These are phyloP conservation scores for Danio albolineatus DNA, from an alignment of 2,797 vertebrate genomes.

Conservation along the genomic window DNA sequence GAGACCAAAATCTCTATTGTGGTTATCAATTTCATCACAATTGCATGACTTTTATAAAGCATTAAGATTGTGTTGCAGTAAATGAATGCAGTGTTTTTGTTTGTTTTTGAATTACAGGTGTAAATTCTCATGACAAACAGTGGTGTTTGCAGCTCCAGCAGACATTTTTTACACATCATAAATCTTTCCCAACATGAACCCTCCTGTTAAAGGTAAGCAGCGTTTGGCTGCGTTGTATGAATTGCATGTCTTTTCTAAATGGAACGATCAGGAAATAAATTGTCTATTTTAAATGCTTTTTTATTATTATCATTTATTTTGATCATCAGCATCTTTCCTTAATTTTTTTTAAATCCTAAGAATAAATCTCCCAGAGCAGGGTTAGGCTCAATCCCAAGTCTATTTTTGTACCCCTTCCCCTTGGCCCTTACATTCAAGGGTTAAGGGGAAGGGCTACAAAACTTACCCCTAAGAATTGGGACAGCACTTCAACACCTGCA, in stretches of 20 bases:
- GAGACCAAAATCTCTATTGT: not conserved
- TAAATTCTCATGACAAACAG: not conserved
- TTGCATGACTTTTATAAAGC: not conserved
- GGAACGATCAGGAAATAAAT: not conserved
- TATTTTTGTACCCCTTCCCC: too few relatives aligned
- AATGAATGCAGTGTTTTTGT: not conserved
- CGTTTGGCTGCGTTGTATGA: not conserved
- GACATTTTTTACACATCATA: too few relatives aligned
- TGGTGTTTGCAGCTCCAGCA: not conserved
- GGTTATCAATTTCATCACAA: not conserved
- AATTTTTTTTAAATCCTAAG: too few relatives aligned
- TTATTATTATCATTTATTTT: too few relatives aligned
- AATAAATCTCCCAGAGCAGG: too few relatives aligned
- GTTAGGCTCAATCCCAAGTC: too few relatives aligned
- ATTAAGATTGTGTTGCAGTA: not conserved
- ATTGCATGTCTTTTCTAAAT: not conserved
- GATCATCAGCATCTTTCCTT: too few relatives aligned
- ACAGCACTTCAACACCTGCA: too few relatives aligned
- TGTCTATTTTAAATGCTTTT: not conserved
- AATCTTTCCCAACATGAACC: not conserved
- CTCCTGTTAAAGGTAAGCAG: not conserved
- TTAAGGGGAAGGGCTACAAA: too few relatives aligned
- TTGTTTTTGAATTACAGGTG: conserved; percentile 1
- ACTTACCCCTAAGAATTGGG: too few relatives aligned
- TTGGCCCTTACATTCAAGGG: too few relatives aligned